phyloP scores from a whole-genome alignment of 2,888 invertebrate genomes.

The Lepidonotus clava region DNA sequence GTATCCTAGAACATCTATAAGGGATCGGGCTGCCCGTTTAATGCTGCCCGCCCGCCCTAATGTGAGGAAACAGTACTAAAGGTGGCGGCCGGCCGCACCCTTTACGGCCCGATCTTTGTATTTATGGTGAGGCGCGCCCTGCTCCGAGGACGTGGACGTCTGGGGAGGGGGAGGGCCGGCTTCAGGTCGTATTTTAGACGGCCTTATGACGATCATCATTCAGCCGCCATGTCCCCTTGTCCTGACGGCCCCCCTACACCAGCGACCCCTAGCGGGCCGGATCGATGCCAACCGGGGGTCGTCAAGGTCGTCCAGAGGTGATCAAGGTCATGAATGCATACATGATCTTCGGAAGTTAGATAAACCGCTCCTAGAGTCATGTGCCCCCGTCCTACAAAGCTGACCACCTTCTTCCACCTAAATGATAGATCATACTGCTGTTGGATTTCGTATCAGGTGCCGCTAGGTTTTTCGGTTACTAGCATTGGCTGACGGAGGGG shows the following conservation, averaged over 20 bases:
- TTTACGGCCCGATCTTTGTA: conserved; percentile 44
- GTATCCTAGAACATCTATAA: conserved; percentile 13
- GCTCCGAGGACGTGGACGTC: not conserved
- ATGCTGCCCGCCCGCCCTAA: conserved; percentile 22
- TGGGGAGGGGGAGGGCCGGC: conserved; percentile 26
- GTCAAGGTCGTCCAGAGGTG: conserved; percentile 21
- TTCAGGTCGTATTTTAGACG: conserved; percentile 40
- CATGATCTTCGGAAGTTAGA: too few species aligned
- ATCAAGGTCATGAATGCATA: not conserved
- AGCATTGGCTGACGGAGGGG: too few species aligned
- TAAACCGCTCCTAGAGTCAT: too few species aligned
- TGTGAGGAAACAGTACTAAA: conserved; percentile 48
- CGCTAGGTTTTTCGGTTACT: too few species aligned
- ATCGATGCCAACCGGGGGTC: not conserved
- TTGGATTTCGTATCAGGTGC: too few species aligned
- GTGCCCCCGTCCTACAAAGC: too few species aligned
- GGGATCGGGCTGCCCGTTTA: conserved; percentile 20
- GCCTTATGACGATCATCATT: conserved; percentile 46
- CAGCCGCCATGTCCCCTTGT: not conserved
- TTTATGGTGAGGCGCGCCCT: conserved; percentile 32
- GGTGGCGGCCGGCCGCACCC: not conserved
- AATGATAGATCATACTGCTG: too few species aligned
- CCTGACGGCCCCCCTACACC: not conserved
- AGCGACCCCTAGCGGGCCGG: not conserved
- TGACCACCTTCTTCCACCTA: too few species aligned